Conservation (phyloP, 1,140 invertebrate genomes). For the Saccostrea echinata region DNA sequence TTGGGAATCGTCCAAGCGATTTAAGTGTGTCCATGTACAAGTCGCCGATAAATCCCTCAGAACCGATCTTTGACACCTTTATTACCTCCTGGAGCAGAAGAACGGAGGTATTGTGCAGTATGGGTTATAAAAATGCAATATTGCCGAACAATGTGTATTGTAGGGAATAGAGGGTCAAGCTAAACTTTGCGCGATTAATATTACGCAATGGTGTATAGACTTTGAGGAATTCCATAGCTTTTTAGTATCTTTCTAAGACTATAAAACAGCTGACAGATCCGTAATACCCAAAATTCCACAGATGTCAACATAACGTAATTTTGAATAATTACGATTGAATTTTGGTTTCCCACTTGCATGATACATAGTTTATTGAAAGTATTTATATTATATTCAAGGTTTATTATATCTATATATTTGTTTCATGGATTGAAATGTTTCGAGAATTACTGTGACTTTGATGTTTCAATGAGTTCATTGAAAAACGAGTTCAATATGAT, state of each 20-base stretch:
- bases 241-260: neutral
- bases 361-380: no score
- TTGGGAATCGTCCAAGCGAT: constrained; percentile 27
- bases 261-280: neutral
- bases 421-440: no score
- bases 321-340: no score
- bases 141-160: constrained; percentile 34
- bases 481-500: no score
- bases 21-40: constrained; percentile 5
- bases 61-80: constrained; percentile 32
- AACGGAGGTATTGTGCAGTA: constrained; percentile 24
- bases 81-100: constrained; percentile 21
- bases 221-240: neutral
- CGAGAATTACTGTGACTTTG: no score
- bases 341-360: no score
- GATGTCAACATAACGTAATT: no score
- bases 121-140: constrained; percentile 33
- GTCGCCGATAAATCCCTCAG: constrained; percentile 28
- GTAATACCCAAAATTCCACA: no score
- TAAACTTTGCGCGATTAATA: constrained; percentile 10
- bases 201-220: neutral
- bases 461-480: no score
- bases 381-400: no score
- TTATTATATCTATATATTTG: no score
- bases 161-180: neutral